Percentiles rank a stretch among this genome's conserved stretches.
phyloP scores from a whole-genome alignment of 2,113 vertebrate species.

The Gasterosteus aculeatus region DNA sequence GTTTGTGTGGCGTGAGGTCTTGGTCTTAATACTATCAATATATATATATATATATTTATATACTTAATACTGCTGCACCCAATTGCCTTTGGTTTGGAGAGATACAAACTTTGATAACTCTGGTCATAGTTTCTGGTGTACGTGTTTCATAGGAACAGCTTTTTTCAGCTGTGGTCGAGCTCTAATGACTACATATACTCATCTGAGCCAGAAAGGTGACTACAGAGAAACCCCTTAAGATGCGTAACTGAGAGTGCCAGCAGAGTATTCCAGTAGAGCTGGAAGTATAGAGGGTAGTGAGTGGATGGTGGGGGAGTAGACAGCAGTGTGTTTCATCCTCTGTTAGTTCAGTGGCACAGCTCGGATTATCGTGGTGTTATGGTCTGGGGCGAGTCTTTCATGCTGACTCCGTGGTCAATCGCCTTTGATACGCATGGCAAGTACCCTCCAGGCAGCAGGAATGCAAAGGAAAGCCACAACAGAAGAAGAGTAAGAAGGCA shows the following conservation, averaged over 20 bases:
- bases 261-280: constrained; percentile 21
- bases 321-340: constrained; percentile 56
- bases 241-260: constrained; percentile 18
- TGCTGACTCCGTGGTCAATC: constrained; percentile 70
- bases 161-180: constrained; percentile 6
- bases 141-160: constrained; percentile 3
- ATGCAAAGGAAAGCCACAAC: constrained; percentile 55
- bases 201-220: constrained; percentile 35
- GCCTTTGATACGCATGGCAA: constrained; percentile 72
- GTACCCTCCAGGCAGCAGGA: constrained; percentile 47
- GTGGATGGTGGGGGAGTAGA: constrained; percentile 24
- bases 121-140: constrained; percentile 6
- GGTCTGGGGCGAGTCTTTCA: constrained; percentile 71
- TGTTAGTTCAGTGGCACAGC: constrained; percentile 60
- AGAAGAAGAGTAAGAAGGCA: constrained; percentile 49
- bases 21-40: too few relatives aligned
- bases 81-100: not conserved
- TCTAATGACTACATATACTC: constrained; percentile 41
- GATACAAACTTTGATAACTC: not conserved
- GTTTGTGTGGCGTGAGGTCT: too few relatives aligned
- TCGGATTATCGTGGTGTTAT: constrained; percentile 67
- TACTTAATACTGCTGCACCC: not conserved
- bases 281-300: constrained; percentile 37
- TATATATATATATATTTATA: not conserved
- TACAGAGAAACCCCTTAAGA: constrained; percentile 16